Base-by-base conservation (phyloP, 1,140 invertebrate genomes). In the Eufriesea mexicana region DNA sequence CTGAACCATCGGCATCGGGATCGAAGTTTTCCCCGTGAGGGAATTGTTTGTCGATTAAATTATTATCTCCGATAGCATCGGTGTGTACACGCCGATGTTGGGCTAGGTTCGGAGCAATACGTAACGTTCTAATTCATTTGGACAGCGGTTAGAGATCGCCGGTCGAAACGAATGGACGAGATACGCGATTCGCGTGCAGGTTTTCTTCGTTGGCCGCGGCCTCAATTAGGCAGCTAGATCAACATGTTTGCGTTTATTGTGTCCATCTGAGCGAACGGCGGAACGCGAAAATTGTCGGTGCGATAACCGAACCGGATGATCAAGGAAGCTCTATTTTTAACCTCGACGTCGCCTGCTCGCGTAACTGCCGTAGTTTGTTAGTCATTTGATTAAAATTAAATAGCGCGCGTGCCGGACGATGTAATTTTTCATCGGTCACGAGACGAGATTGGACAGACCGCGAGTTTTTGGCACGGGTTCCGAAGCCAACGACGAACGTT, bases 391-490 rank as follows among this genome's bases (percentile, higher is more conserved):
- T 62, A 55, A 42, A 66, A 57, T 49, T 49, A 67, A 76, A 51
- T 25, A 25, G 2, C 20, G 20, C 42, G 8, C n/a, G 10, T 14
- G 18, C n/a, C 25, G 14, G 66, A n/a, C 23, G 45, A 49, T 18
- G 54, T 23, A 42, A 66, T 49, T 75, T 81, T 57, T 81, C 72
- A 81, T 66, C n/a, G n/a, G 18, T 25, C n/a, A 18, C 35, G 59
- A 18, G 45, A 73, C 68, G 5, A 55, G 47, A 49, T 64, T 4
- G 47, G 59, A 62, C 57, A 12, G 18, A 8, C 4, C 9, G 18
- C 14, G 73, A 23, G 35, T n/a, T 78, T 55, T 78, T 78, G 76
- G 62, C 76, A 78, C 62, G 35, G 25, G 55, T 78, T 68, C 0
- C 70, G 49, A 28, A 47, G 12, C 67, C 35, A 23, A 42, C 77